Percentiles rank a stretch among this genome's conserved stretches.
phyloP scores from a whole-genome alignment of 53 echinoderm and acorn worm genomes.

The Paracentrotus lividus region DNA sequence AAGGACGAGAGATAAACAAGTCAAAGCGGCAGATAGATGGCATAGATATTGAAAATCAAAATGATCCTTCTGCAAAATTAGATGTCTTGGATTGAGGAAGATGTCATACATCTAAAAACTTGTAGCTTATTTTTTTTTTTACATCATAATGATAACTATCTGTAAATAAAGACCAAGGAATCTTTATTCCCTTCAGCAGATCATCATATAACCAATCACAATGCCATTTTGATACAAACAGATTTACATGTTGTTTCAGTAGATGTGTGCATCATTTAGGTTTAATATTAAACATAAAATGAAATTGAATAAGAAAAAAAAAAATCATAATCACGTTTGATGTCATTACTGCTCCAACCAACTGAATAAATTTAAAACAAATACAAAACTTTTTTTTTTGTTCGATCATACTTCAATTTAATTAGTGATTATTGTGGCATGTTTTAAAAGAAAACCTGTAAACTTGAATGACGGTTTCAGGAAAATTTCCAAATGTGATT shows the following conservation, averaged over 20 bases:
- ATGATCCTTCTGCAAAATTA: background rate
- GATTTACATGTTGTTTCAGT: background rate
- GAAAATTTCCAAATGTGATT: background rate
- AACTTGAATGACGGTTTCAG: background rate
- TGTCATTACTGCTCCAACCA: background rate
- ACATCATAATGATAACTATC: background rate
- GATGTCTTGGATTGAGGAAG: background rate
- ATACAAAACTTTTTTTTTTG: too few species aligned
- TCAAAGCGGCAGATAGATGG: background rate
- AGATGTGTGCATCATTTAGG: background rate
- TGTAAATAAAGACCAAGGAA: background rate
- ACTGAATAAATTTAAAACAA: background rate
- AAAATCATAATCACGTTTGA: background rate
- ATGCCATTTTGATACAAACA: background rate
- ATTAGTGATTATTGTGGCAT: background rate
- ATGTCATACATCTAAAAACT: background rate
- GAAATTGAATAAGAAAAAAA: background rate
- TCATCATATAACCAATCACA: background rate
- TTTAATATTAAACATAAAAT: background rate
- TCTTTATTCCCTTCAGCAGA: background rate
- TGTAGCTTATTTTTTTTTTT: background rate
- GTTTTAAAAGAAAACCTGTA: too few species aligned
- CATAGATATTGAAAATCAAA: conserved; percentile 10
- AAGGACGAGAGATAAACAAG: conserved; percentile 31
- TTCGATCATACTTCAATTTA: too few species aligned